These are phyloP conservation scores for Mirza zaza DNA, from an alignment of 2,113 vertebrate genomes.

Conservation along the genomic window DNA sequence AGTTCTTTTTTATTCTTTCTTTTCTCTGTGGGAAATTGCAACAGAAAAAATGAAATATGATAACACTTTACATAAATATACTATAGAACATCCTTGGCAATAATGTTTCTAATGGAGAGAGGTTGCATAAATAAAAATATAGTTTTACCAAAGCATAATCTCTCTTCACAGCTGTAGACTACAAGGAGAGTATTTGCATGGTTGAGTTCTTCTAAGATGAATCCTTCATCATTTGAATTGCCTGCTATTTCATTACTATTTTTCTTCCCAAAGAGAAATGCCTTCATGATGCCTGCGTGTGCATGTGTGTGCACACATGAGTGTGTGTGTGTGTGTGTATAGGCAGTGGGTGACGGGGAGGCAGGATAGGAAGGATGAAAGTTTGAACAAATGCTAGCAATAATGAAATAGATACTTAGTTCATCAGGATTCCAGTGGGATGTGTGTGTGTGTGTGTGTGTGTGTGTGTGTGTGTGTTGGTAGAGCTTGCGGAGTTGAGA, in stretches of 20 bases:
- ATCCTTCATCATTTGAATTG: background rate
- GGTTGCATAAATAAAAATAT: background rate
- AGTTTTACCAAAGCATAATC: background rate
- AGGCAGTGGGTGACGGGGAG: no score
- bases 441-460: background rate
- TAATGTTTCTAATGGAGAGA: background rate
- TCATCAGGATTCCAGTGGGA: background rate
- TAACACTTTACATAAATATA: background rate
- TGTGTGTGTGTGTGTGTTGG: background rate
- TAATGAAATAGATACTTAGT: background rate
- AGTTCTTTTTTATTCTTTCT: background rate
- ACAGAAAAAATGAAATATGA: background rate
- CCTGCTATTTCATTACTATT: background rate
- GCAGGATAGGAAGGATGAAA: background rate
- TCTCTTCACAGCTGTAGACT: background rate
- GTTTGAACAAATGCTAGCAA: background rate
- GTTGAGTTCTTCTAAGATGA: background rate
- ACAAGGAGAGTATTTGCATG: background rate
- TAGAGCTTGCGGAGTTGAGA: background rate
- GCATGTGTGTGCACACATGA: background rate
- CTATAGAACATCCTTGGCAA: background rate
- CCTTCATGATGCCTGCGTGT: background rate
- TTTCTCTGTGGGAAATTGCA: background rate
- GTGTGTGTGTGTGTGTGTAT: background rate
- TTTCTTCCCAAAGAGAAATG: background rate